Evolutionary conservation across 2,888 invertebrate species (phyloP).

Genomic region (Nomada hirtipes): DNA sequence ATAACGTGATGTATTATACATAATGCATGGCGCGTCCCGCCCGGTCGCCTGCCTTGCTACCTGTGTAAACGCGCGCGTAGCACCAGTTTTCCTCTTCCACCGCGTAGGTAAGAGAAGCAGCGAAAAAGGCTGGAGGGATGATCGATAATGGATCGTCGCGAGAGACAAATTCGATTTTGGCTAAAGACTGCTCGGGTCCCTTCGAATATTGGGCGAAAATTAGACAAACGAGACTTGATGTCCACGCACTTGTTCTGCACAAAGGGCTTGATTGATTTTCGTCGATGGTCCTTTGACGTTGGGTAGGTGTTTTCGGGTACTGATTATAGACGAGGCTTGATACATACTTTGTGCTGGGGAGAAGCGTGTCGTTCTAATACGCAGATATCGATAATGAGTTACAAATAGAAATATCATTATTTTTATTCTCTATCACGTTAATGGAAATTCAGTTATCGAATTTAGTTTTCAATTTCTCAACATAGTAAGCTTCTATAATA

Average conservation of each 20-base stretch:
- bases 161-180: slow-evolving; percentile 79
- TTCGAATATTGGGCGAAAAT: slow-evolving; percentile 34
- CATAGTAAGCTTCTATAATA: no score
- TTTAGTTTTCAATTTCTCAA: no score
- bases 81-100: slow-evolving; percentile 38
- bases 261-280: slow-evolving; percentile 35
- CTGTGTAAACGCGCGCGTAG: slow-evolving; percentile 68
- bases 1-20: slow-evolving; percentile 85
- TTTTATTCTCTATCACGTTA: no score
- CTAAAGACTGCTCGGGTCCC: slow-evolving; percentile 32
- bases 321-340: background rate
- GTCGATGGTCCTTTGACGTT: slow-evolving; percentile 15
- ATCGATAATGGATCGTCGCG: slow-evolving; percentile 78
- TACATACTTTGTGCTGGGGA: no score
- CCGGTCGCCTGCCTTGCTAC: slow-evolving; percentile 65
- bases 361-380: no score
- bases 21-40: slow-evolving; percentile 82
- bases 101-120: slow-evolving; percentile 9
- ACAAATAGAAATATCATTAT: no score
- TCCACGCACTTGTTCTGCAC: slow-evolving; percentile 27
- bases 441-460: no score
- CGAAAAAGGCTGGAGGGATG: slow-evolving; percentile 47
- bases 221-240: slow-evolving; percentile 52
- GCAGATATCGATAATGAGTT: no score
- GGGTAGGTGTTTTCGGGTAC: background rate